Evolutionary conservation across 2,888 invertebrate genomes (phyloP), one percentile per base, ranked within the genome.

Genomic region (Platycheirus rosarum): DNA sequence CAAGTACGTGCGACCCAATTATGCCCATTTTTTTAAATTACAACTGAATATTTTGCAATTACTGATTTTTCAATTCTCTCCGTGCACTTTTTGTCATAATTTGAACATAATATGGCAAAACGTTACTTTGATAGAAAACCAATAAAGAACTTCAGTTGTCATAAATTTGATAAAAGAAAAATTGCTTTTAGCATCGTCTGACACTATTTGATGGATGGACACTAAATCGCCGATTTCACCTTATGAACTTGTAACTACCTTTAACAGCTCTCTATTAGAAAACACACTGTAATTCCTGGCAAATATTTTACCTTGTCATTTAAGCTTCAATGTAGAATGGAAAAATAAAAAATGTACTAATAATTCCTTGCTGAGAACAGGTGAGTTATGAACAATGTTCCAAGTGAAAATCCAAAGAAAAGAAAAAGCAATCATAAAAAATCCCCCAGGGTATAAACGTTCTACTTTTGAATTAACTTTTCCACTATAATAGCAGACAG

Each of bases 301-400:
- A 63, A 55, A 74, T 74, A 69, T 69, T 79, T 32, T 74, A 63
- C 48, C 53, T 35, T 69, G 49, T 70, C 79, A 74, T 57, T 40
- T 57, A 23, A 53, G 60, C 55, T 68, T 66, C 42, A 46, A 14
- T 44, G 14, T 66, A 49, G 65, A 32, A 53, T 14, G 40, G 55
- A 29, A 65, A 57, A 65, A 49, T 60, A 63, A 48, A 68, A 53
- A 42, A 70, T 8, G 8, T 1, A 37, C 2, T 4, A 51, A 32
- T 55, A 55, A 76, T 57, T 63, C 16, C 7, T 8, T 2, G 37
- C 20, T 7, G 13, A 20, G 23, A n/a, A n/a, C 2, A 23, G 23
- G 6, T 32, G 8, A 8, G 4, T 32, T 32, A 23, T 23, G 23
- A 32, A 44, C 35, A 55, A 46, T 44, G 37, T 44, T 18, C 2